Evolutionary conservation across 2,888 invertebrate genomes (phyloP).

Genomic region (Chrysina gloriosa): DNA sequence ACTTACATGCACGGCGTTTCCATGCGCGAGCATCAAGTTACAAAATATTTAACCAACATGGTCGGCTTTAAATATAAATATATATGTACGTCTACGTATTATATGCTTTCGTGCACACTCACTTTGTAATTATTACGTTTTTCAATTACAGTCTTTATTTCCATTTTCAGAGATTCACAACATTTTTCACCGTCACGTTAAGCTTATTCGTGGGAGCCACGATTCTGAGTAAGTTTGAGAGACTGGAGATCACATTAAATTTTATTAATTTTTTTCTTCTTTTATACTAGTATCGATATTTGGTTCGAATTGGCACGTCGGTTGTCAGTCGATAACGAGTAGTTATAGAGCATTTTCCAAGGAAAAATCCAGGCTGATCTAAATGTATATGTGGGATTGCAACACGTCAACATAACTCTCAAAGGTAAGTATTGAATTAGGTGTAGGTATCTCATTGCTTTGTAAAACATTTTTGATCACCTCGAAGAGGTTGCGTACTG

Average conservation of each 20-base stretch:
- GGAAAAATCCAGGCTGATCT: slow-evolving; percentile 88
- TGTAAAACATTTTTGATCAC: too few relatives aligned
- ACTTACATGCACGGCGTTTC: too few relatives aligned
- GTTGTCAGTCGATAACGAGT: slow-evolving; percentile 82
- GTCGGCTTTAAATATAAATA: too few relatives aligned
- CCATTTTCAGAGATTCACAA: slow-evolving; percentile 86
- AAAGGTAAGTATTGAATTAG: slow-evolving; percentile 73
- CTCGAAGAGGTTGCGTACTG: too few relatives aligned
- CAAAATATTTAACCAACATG: too few relatives aligned
- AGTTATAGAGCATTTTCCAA: slow-evolving; percentile 92
- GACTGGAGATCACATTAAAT: neutral
- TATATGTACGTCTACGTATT: too few relatives aligned
- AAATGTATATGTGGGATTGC: slow-evolving; percentile 92
- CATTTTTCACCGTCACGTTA: slow-evolving; percentile 90
- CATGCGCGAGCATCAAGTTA: too few relatives aligned
- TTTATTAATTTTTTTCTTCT: neutral
- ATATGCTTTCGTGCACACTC: too few relatives aligned
- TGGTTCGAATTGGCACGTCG: slow-evolving; percentile 95
- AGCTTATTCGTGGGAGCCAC: slow-evolving; percentile 94
- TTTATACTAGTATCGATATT: slow-evolving; percentile 81
- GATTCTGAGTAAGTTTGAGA: slow-evolving; percentile 82
- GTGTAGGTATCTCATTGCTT: too few relatives aligned
- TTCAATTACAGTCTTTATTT: slow-evolving; percentile 41
- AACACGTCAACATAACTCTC: slow-evolving; percentile 95
- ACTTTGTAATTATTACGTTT: too few relatives aligned